A percentile compares a stretch with the other conserved stretches of the same genome.
These are phyloP conservation scores for Oikopleura dioica DNA, from an alignment of 23 tunicate species.

Conservation along the genomic window DNA sequence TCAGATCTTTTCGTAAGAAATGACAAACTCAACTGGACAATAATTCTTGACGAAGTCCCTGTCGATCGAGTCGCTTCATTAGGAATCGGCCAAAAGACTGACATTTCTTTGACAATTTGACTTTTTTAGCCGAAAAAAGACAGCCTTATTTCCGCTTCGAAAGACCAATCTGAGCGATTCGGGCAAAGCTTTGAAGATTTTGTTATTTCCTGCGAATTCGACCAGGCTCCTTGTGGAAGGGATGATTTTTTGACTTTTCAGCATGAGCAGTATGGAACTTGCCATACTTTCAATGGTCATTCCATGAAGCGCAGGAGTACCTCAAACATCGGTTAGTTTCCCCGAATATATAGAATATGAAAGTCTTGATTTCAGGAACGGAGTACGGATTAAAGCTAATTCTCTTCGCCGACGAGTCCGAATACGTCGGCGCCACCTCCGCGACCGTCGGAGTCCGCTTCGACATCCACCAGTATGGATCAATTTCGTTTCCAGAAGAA, in stretches of 20 bases:
- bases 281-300: neutral
- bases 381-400: constrained; percentile 1
- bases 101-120: no score
- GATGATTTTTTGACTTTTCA: neutral
- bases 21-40: no score
- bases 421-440: constrained; percentile 1
- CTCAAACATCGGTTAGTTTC: neutral
- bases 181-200: neutral
- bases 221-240: neutral
- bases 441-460: neutral
- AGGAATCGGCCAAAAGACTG: no score
- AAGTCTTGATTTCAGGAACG: neutral
- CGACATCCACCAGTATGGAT: neutral
- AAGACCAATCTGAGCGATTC: no score
- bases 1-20: no score
- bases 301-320: neutral
- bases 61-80: no score
- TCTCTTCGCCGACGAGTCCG: neutral
- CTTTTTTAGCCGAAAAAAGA: no score
- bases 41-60: no score
- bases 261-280: neutral
- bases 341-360: no score
- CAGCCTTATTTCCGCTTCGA: no score
- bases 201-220: neutral
- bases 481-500: constrained; percentile 6